These are phyloP conservation scores for Pachycephus smyrnensis DNA, from an alignment of 2,888 invertebrate species.

Conservation along the genomic window DNA sequence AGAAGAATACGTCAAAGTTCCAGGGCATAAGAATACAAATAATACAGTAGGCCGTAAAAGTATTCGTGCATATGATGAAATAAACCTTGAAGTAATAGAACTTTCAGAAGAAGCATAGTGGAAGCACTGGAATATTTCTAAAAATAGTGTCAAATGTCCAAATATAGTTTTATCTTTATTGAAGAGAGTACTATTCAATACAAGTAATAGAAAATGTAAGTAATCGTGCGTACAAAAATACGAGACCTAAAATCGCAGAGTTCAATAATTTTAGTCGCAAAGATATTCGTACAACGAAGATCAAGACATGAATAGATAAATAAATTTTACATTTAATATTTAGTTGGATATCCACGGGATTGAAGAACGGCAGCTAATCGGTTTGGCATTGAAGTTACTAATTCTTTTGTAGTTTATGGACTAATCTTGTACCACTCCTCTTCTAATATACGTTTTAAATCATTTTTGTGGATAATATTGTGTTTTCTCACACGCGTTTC, in stretches of 20 bases:
- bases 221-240: neutral
- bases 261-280: neutral
- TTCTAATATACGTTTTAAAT: neutral
- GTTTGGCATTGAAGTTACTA: neutral
- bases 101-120: too few relatives aligned
- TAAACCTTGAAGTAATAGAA: too few relatives aligned
- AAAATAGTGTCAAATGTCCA: too few relatives aligned
- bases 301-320: neutral
- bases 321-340: neutral
- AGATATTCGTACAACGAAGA: neutral
- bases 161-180: neutral
- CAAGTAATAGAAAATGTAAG: neutral
- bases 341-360: constrained; percentile 2
- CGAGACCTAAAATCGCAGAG: neutral
- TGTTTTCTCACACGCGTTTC: neutral
- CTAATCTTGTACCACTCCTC: neutral
- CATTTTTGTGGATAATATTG: neutral
- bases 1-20: too few relatives aligned
- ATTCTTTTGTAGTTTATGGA: neutral
- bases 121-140: too few relatives aligned
- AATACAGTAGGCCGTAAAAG: too few relatives aligned
- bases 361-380: neutral
- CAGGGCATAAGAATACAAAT: too few relatives aligned
- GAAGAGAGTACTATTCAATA: neutral
- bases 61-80: too few relatives aligned